phyloP scores from a whole-genome alignment of 1,140 invertebrate genomes.

The Grapholita molesta region DNA sequence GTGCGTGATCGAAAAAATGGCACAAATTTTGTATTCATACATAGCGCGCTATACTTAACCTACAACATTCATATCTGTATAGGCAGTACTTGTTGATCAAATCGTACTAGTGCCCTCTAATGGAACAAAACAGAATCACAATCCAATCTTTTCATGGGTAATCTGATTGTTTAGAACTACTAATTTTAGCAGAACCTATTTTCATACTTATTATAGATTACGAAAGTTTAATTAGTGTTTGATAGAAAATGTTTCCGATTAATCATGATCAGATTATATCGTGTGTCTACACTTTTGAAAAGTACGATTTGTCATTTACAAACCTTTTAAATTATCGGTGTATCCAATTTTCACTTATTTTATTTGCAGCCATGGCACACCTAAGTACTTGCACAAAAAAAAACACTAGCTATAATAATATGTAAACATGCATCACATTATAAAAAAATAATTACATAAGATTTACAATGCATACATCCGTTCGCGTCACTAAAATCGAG shows the following conservation, averaged over 20 bases:
- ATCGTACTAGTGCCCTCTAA: background rate
- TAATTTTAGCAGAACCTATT: background rate
- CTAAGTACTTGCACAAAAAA: conserved; percentile 11
- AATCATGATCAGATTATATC: background rate
- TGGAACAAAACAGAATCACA: background rate
- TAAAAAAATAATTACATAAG: conserved; percentile 33
- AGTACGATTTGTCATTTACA: background rate
- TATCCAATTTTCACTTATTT: background rate
- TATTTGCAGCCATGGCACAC: conserved; percentile 4
- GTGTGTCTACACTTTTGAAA: background rate
- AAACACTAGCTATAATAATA: background rate
- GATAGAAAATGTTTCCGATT: background rate
- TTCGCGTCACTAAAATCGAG: conserved; percentile 12
- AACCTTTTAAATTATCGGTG: background rate
- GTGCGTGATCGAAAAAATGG: conserved; percentile 40
- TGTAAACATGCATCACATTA: conserved; percentile 26
- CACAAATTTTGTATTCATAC: conserved; percentile 49
- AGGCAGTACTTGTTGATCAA: conserved; percentile 14
- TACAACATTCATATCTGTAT: conserved; percentile 23
- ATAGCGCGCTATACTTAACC: conserved; percentile 29
- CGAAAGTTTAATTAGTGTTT: too few relatives aligned
- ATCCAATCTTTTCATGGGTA: background rate
- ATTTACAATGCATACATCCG: conserved; percentile 13
- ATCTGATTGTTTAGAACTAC: background rate
- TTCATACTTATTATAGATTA: background rate